A percentile compares a stretch with the other conserved stretches of the same genome.
phyloP scores from a whole-genome alignment of 2,888 invertebrate species.

The Thumatha senex region DNA sequence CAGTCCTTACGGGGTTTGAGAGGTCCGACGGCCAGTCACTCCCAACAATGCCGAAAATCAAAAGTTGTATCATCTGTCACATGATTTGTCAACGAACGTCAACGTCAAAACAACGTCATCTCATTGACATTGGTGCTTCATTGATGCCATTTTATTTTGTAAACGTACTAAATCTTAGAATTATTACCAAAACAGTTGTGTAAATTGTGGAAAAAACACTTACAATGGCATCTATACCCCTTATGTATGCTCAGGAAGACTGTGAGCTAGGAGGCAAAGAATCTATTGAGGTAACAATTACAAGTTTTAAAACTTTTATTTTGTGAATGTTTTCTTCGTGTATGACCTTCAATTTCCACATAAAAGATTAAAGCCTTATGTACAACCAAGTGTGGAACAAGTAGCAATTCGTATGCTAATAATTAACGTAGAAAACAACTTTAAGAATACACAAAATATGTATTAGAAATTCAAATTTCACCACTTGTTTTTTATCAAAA shows the following conservation, averaged over 20 bases:
- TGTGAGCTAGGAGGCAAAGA: constrained; percentile 87
- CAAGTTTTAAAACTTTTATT: constrained; percentile 9
- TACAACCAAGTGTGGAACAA: constrained; percentile 10
- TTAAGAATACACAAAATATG: too few relatives aligned
- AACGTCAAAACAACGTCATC: constrained; percentile 12
- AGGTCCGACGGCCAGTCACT: too few relatives aligned
- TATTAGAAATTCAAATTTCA: too few relatives aligned
- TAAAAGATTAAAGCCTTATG: constrained; percentile 12
- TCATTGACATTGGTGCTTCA: neutral
- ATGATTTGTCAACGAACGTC: constrained; percentile 21
- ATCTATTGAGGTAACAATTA: constrained; percentile 65
- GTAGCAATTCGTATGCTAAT: constrained; percentile 20
- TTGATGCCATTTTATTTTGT: neutral
- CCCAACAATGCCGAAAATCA: too few relatives aligned
- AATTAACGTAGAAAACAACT: neutral
- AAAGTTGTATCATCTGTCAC: too few relatives aligned
- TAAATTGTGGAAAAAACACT: constrained; percentile 7
- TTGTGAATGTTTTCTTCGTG: constrained; percentile 27
- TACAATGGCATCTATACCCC: constrained; percentile 80
- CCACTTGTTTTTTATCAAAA: neutral
- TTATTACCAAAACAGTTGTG: constrained; percentile 20
- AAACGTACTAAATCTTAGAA: constrained; percentile 13
- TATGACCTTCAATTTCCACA: constrained; percentile 33
- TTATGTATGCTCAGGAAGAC: constrained; percentile 86
- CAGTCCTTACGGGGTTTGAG: too few relatives aligned